phyloP scores from a whole-genome alignment of 2,888 invertebrate genomes.

The Dynastes maya region DNA sequence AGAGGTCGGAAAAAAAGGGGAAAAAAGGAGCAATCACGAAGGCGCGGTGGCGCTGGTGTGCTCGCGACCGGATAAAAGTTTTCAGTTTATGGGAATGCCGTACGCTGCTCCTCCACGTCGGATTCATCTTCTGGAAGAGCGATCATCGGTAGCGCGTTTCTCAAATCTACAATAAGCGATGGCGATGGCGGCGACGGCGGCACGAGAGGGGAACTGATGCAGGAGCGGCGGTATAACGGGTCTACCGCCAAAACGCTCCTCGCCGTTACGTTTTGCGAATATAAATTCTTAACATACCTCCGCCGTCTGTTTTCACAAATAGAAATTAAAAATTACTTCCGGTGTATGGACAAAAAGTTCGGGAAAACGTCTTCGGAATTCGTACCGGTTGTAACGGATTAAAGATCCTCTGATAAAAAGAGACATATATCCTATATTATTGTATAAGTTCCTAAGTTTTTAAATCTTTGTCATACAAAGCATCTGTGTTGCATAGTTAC shows the following conservation, averaged over 20 bases:
- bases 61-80: slow-evolving; percentile 55
- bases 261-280: slow-evolving; percentile 54
- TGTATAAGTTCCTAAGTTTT: background rate
- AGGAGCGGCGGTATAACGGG: slow-evolving; percentile 13
- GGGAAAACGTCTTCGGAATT: slow-evolving; percentile 8
- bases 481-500: too few relatives aligned
- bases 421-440: background rate
- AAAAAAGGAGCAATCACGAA: slow-evolving; percentile 26
- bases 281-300: slow-evolving; percentile 54
- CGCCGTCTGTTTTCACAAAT: slow-evolving; percentile 65
- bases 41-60: slow-evolving; percentile 51
- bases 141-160: slow-evolving; percentile 56
- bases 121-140: slow-evolving; percentile 53
- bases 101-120: slow-evolving; percentile 58
- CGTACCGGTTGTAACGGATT: background rate
- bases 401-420: background rate
- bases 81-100: slow-evolving; percentile 57
- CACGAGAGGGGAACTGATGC: background rate
- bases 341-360: slow-evolving; percentile 61
- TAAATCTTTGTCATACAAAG: too few relatives aligned
- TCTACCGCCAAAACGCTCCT: slow-evolving; percentile 30
- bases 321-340: slow-evolving; percentile 69
- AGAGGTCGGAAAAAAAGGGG: slow-evolving; percentile 26
- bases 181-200: background rate
- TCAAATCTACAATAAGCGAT: slow-evolving; percentile 55